Conservation (phyloP, 2,113 vertebrate species). For the Psittacus erithacus region DNA sequence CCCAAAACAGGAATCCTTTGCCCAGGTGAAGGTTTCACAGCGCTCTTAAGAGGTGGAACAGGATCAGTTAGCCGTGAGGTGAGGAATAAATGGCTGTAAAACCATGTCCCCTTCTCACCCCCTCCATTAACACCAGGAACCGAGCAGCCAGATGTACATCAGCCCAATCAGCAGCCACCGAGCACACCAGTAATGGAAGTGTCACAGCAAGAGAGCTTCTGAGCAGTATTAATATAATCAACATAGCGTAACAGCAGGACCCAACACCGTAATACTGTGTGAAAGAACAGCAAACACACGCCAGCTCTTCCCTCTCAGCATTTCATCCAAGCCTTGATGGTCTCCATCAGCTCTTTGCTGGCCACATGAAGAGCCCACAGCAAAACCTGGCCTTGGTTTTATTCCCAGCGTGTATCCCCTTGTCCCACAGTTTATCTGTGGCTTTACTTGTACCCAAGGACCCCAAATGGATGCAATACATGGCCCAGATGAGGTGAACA, state of each 20-base stretch:
- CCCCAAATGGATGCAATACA: rapidly evolving
- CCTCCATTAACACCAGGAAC: neutral
- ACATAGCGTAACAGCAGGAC: slow-evolving; percentile 4
- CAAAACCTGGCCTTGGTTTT: neutral
- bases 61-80: slow-evolving; percentile 42
- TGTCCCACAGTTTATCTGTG: neutral
- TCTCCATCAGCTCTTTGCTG: neutral
- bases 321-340: neutral
- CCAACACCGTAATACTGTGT: neutral
- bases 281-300: neutral
- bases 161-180: neutral
- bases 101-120: neutral
- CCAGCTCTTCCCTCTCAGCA: neutral
- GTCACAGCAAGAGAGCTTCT: slow-evolving; percentile 24
- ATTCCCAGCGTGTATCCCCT: neutral
- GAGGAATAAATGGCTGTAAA: slow-evolving; percentile 41
- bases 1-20: neutral
- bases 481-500: neutral
- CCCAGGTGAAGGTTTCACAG: neutral
- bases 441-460: neutral
- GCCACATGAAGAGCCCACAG: neutral
- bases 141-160: slow-evolving; percentile 37
- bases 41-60: neutral
- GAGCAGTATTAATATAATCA: slow-evolving; percentile 2
- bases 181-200: neutral